A percentile compares a stretch with the other conserved stretches of the same genome.
Conservation (phyloP, 2,888 invertebrate genomes). For the Aquatica leii region DNA sequence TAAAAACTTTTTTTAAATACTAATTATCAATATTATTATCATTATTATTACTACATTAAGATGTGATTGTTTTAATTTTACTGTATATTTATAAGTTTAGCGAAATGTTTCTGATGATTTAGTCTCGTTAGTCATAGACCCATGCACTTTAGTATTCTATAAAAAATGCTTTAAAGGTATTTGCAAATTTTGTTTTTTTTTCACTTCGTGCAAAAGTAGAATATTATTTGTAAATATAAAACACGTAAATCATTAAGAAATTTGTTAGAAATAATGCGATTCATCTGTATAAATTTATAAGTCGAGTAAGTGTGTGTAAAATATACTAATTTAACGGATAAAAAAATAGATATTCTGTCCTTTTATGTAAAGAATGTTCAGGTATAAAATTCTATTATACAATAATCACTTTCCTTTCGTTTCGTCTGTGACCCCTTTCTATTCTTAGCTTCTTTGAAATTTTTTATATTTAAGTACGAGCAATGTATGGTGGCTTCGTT, state of each 20-base stretch:
- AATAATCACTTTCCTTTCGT: too few relatives aligned
- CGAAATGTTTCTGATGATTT: background rate
- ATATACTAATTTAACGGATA: background rate
- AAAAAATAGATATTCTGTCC: background rate
- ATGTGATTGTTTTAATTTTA: conserved; percentile 4
- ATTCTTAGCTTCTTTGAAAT: too few relatives aligned
- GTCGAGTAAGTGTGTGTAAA: conserved; percentile 10
- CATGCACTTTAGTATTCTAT: background rate
- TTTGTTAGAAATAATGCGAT: conserved; percentile 5
- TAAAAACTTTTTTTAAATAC: background rate
- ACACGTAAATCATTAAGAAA: background rate
- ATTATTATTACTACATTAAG: background rate
- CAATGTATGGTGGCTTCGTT: too few relatives aligned
- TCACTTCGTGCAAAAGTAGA: background rate
- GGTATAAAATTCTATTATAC: too few relatives aligned
- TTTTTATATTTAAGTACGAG: too few relatives aligned
- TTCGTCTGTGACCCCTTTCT: too few relatives aligned
- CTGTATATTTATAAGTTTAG: background rate
- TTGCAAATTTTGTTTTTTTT: background rate
- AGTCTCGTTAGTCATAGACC: background rate
- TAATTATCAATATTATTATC: background rate
- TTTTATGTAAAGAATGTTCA: too few relatives aligned
- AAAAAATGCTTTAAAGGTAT: background rate
- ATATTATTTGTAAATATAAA: background rate
- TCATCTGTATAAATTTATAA: conserved; percentile 10